A percentile compares a stretch with the other conserved stretches of the same genome.
Evolutionary conservation across 2,888 invertebrate genomes (phyloP).

Genomic region (Allacma fusca): DNA sequence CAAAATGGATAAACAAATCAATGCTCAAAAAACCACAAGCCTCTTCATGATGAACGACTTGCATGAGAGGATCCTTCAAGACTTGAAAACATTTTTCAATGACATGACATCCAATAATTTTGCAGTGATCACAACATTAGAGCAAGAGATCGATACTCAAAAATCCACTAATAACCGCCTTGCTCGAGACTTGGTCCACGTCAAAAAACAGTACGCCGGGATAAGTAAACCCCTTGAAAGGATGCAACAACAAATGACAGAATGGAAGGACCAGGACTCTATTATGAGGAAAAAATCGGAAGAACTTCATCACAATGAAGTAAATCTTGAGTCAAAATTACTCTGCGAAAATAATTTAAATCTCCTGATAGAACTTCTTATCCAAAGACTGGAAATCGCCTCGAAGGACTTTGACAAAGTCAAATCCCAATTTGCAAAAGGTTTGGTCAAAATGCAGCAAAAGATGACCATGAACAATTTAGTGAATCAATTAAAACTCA

Average conservation of each 20-base stretch:
- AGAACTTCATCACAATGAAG: too few species aligned
- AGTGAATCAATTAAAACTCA: neutral
- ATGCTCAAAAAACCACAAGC: too few species aligned
- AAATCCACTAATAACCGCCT: slow-evolving; percentile 5
- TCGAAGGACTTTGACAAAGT: neutral
- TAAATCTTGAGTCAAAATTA: neutral
- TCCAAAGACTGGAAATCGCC: neutral
- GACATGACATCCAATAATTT: slow-evolving; percentile 36
- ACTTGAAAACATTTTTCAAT: slow-evolving; percentile 35
- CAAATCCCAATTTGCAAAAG: neutral
- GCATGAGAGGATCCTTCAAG: slow-evolving; percentile 28
- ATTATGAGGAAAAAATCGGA: neutral
- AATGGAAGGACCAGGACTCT: neutral
- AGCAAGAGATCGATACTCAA: slow-evolving; percentile 3
- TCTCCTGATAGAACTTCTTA: neutral
- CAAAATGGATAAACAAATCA: neutral
- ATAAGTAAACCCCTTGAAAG: neutral
- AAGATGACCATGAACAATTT: slow-evolving; percentile 2
- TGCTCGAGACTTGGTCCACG: neutral
- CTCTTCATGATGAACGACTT: slow-evolving; percentile 5
- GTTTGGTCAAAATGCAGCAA: neutral
- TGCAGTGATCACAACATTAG: neutral
- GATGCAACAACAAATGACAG: neutral
- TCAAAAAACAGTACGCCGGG: neutral
- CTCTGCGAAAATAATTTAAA: neutral